phyloP scores from a whole-genome alignment of 2,888 invertebrate genomes.

The Aproaerema taeniolella region DNA sequence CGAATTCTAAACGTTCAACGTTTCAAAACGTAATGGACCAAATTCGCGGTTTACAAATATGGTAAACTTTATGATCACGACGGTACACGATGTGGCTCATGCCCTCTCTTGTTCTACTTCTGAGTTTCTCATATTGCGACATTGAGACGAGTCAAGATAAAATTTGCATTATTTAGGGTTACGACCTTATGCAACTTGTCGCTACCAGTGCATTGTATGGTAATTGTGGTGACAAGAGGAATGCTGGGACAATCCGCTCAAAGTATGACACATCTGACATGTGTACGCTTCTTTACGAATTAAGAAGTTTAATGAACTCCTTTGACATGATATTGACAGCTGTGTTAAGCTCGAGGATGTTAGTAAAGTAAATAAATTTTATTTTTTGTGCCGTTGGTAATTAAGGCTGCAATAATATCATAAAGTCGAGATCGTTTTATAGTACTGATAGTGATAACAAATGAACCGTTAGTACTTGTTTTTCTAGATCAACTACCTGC shows the following conservation, averaged over 20 bases:
- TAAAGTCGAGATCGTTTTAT: conserved; percentile 29
- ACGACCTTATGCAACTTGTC: conserved; percentile 37
- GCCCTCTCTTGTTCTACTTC: conserved; percentile 17
- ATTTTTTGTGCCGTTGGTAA: too few species aligned
- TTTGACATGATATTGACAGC: conserved; percentile 28
- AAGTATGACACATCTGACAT: conserved; percentile 16
- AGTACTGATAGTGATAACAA: conserved; percentile 23
- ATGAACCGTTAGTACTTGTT: background rate
- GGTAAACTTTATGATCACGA: conserved; percentile 25
- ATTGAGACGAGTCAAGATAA: conserved; percentile 12
- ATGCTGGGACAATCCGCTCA: conserved; percentile 39
- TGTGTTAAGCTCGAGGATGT: conserved; percentile 21
- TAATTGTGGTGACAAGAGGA: conserved; percentile 49
- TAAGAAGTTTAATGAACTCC: conserved; percentile 40
- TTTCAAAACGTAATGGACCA: conserved; percentile 16
- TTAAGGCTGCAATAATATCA: too few species aligned
- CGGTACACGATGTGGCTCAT: conserved; percentile 15
- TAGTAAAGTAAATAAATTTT: too few species aligned
- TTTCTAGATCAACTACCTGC: background rate
- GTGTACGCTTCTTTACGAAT: conserved; percentile 33
- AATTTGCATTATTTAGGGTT: conserved; percentile 33
- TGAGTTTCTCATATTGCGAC: conserved; percentile 17
- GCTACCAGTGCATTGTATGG: conserved; percentile 72
- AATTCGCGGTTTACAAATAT: conserved; percentile 24
- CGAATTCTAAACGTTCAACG: too few species aligned